Base-by-base conservation (phyloP, 2,113 vertebrate genomes). In the Carassius carassius region DNA sequence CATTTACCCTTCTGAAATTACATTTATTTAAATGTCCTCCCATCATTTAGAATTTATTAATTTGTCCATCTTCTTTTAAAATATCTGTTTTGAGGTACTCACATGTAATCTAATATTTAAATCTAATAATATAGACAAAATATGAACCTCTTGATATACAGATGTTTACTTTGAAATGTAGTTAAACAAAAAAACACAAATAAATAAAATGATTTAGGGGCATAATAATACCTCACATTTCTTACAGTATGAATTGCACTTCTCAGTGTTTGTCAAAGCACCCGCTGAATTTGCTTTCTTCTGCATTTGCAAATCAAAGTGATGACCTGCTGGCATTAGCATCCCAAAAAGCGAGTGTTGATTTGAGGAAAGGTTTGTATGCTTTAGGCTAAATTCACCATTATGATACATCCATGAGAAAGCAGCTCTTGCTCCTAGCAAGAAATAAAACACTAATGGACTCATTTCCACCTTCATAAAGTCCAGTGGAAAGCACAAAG, bases 401-500 rank as follows among this genome's bases (percentile, higher is more conserved):
- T 74, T 51, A 51, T 75, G 35, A 35, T 21, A 17, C 58, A 86
- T 84, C 81, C 80, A 77, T 80, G 84, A 75, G 82, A 83, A 80
- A 58, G 62, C 77, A 86, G 49, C 47, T 83, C 75, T 41, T 81
- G 86, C 77, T 84, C 79, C 74, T 41, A 72, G 70, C 49, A 83
- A 85, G 87, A 83, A 87, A 77, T 86, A 86, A 87, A 87, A 37
- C 86, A 85, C 78, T 89, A 88, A 91, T 89, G 84, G 88, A 85
- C 86, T 75, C 86, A 89, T 91, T 89, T 90, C 89, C 89, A 86
- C 78, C 78, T 85, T 84, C 78, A 81, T 84, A 84, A 84, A 91
- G 83, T 80, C 37, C 77, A 58, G 62, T 69, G 78, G 81, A 37
- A 63, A 87, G 79, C 29, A 86, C 85, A 88, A 87, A 75, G 81